Percentiles rank a stretch among this genome's conserved stretches.
These are phyloP conservation scores for Drosophila planitibia DNA, from an alignment of 2,888 invertebrate genomes.

Conservation along the genomic window DNA sequence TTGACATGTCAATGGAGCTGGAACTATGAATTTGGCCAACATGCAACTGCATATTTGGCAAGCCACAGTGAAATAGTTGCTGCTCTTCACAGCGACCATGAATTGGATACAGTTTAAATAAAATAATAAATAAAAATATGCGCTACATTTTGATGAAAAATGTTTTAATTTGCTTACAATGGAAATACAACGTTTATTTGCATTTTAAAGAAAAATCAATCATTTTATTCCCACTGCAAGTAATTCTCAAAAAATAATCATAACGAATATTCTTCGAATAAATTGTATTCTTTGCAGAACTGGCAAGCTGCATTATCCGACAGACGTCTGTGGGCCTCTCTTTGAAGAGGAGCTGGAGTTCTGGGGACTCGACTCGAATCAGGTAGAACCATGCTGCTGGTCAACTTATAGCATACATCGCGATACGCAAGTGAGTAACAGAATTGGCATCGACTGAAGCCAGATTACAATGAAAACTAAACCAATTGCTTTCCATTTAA, in stretches of 20 bases:
- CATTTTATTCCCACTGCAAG: background rate
- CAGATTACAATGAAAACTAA: too few species aligned
- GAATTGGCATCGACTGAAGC: background rate
- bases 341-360: slow-evolving; percentile 98
- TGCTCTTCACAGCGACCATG: background rate
- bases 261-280: background rate
- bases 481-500: background rate
- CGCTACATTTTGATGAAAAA: background rate
- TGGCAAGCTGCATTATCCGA: slow-evolving; percentile 97
- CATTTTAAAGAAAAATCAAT: background rate
- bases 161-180: background rate
- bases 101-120: background rate
- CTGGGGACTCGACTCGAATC: slow-evolving; percentile 98
- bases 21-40: slow-evolving; percentile 36
- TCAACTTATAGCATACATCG: slow-evolving; percentile 96
- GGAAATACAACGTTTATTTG: background rate
- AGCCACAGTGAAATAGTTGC: slow-evolving; percentile 16
- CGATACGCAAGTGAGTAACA: slow-evolving; percentile 89
- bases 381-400: slow-evolving; percentile 99
- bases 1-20: background rate
- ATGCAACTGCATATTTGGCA: slow-evolving; percentile 48
- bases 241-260: background rate
- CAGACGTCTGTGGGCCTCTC: slow-evolving; percentile 98
- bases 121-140: background rate
- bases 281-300: slow-evolving; percentile 87